Conservation (phyloP, 2,888 invertebrate genomes). For the Orthonychiurus folsomi region DNA sequence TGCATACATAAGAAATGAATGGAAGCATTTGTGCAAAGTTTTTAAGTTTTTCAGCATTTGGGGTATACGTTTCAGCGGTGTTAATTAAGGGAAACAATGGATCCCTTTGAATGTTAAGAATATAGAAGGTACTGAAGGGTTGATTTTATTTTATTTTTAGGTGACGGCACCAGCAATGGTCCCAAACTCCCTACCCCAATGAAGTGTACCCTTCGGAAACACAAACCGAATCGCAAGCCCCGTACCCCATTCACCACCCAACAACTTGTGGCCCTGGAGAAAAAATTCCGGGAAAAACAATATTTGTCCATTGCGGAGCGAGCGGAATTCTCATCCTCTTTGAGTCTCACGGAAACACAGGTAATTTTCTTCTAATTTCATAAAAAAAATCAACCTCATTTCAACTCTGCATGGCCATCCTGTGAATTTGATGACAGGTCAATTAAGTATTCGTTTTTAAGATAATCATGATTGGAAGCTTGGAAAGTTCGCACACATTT, state of each 20-base stretch:
- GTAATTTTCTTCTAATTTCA: no score
- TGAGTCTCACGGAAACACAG: slow-evolving; percentile 54
- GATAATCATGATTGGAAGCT: no score
- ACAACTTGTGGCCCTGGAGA: slow-evolving; percentile 52
- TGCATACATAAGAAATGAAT: no score
- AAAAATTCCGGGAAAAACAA: slow-evolving; percentile 54
- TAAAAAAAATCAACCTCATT: no score
- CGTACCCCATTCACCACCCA: slow-evolving; percentile 56
- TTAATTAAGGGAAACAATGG: background rate
- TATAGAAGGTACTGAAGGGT: background rate
- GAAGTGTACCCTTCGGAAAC: slow-evolving; percentile 47
- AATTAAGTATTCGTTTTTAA: background rate
- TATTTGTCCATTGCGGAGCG: slow-evolving; percentile 55
- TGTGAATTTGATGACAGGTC: background rate
- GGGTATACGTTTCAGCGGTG: background rate
- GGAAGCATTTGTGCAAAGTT: no score
- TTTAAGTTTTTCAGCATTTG: no score
- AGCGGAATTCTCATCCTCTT: slow-evolving; percentile 54
- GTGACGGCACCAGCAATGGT: no score
- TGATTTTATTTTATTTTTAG: background rate
- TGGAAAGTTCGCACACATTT: no score
- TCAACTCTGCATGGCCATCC: no score
- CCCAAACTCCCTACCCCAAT: slow-evolving; percentile 35
- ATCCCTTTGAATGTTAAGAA: slow-evolving; percentile 3
- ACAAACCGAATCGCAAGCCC: slow-evolving; percentile 57